Evolutionary conservation across 2,888 invertebrate genomes (phyloP).

Genomic region (Argyra leucocephala): DNA sequence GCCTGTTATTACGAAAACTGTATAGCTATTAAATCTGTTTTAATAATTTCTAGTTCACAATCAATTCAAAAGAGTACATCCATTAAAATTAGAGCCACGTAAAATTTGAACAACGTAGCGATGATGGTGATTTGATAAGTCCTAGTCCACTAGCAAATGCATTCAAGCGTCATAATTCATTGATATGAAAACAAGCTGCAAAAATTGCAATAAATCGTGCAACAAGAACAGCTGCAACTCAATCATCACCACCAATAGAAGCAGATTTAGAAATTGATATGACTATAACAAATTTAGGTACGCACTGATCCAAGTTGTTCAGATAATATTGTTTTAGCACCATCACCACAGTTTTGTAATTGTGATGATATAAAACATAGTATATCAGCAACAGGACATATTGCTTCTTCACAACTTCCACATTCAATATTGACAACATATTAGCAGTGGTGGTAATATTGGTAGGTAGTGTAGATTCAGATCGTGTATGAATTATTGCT

Average conservation of each 20-base stretch:
- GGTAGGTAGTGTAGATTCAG: slow-evolving; percentile 22
- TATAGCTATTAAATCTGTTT: slow-evolving; percentile 32
- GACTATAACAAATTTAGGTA: slow-evolving; percentile 24
- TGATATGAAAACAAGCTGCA: slow-evolving; percentile 52
- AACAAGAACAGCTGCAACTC: slow-evolving; percentile 62
- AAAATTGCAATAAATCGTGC: slow-evolving; percentile 49
- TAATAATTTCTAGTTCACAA: slow-evolving; percentile 29
- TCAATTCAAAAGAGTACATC: slow-evolving; percentile 21
- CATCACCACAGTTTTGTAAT: slow-evolving; percentile 87
- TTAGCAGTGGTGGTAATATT: slow-evolving; percentile 9
- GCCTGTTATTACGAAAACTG: slow-evolving; percentile 36
- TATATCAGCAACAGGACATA: slow-evolving; percentile 28
- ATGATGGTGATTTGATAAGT: slow-evolving; percentile 41
- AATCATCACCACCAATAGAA: slow-evolving; percentile 70
- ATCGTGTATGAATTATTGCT: slow-evolving; percentile 69
- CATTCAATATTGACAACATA: slow-evolving; percentile 25
- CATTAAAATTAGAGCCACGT: slow-evolving; percentile 24
- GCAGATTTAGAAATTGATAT: slow-evolving; percentile 59
- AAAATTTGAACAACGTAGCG: slow-evolving; percentile 37
- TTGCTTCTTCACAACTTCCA: slow-evolving; percentile 25
- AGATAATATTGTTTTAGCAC: slow-evolving; percentile 62
- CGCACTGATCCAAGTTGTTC: slow-evolving; percentile 33
- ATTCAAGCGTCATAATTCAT: slow-evolving; percentile 55
- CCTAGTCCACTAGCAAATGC: slow-evolving; percentile 44
- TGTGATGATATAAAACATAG: slow-evolving; percentile 46